These are phyloP conservation scores for Drosophila stalkeri DNA, from an alignment of 2,888 invertebrate species.

Conservation along the genomic window DNA sequence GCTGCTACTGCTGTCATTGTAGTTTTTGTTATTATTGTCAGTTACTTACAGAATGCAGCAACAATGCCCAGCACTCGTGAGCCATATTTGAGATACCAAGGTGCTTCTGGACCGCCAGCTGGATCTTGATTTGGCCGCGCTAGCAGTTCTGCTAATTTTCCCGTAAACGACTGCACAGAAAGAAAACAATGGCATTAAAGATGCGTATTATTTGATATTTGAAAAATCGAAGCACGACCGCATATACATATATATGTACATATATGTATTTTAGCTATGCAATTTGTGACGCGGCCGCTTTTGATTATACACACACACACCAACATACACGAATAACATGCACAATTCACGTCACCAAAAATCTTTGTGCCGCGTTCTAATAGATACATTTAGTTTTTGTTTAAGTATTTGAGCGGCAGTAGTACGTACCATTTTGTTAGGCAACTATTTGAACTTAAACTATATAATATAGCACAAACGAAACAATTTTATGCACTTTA, in stretches of 20 bases:
- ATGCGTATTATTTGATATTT: slow-evolving; percentile 27
- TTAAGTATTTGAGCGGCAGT: background rate
- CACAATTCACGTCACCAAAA: slow-evolving; percentile 62
- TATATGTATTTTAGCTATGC: slow-evolving; percentile 21
- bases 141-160: slow-evolving; percentile 92
- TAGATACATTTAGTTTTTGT: slow-evolving; percentile 5
- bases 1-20: background rate
- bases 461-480: slow-evolving; percentile 45
- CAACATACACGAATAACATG: slow-evolving; percentile 35
- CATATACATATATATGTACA: background rate
- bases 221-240: slow-evolving; percentile 39
- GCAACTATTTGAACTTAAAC: slow-evolving; percentile 54
- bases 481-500: slow-evolving; percentile 53
- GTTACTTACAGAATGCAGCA: slow-evolving; percentile 92
- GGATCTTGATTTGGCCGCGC: slow-evolving; percentile 91
- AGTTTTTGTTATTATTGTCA: slow-evolving; percentile 27
- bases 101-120: slow-evolving; percentile 91
- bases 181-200: slow-evolving; percentile 15
- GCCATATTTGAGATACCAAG: slow-evolving; percentile 96
- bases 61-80: slow-evolving; percentile 93
- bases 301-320: slow-evolving; percentile 30
- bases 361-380: slow-evolving; percentile 38
- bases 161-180: slow-evolving; percentile 86
- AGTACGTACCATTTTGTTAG: slow-evolving; percentile 61
- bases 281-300: slow-evolving; percentile 70